Evolutionary conservation across 2,797 vertebrate genomes (phyloP).

Genomic region (Leuciscus waleckii): DNA sequence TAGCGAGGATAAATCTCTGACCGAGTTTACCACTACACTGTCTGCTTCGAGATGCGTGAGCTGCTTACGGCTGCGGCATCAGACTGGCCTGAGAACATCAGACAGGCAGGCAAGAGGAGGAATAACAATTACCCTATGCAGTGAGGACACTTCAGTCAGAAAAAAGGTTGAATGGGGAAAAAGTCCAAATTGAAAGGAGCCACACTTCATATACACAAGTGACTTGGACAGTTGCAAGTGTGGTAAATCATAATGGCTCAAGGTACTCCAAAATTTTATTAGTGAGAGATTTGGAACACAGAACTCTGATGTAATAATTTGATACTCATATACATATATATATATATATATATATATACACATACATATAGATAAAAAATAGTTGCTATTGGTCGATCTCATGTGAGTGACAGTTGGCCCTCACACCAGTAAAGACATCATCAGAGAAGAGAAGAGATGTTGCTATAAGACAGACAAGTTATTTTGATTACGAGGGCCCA

Average conservation of each 20-base stretch:
- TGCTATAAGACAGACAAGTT: no score
- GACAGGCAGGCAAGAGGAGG: slow-evolving; percentile 26
- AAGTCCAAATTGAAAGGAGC: neutral
- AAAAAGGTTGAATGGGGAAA: neutral
- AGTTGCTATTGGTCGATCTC: no score
- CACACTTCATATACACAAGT: neutral
- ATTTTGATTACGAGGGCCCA: no score
- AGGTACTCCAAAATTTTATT: neutral
- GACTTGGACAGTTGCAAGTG: neutral
- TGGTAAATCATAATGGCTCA: neutral
- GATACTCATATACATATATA: no score
- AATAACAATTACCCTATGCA: slow-evolving; percentile 18
- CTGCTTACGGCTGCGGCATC: slow-evolving; percentile 7
- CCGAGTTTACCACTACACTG: neutral
- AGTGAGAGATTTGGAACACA: neutral
- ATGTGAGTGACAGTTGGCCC: no score
- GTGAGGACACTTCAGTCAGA: neutral
- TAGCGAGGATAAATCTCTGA: slow-evolving; percentile 8
- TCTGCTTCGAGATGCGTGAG: neutral
- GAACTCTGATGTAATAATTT: no score
- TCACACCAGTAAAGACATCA: no score
- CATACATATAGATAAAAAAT: no score
- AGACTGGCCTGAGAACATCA: slow-evolving; percentile 15
- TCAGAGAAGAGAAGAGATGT: no score
- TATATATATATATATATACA: no score